Conservation (phyloP, 2,888 invertebrate genomes). For the Emmelina monodactyla region DNA sequence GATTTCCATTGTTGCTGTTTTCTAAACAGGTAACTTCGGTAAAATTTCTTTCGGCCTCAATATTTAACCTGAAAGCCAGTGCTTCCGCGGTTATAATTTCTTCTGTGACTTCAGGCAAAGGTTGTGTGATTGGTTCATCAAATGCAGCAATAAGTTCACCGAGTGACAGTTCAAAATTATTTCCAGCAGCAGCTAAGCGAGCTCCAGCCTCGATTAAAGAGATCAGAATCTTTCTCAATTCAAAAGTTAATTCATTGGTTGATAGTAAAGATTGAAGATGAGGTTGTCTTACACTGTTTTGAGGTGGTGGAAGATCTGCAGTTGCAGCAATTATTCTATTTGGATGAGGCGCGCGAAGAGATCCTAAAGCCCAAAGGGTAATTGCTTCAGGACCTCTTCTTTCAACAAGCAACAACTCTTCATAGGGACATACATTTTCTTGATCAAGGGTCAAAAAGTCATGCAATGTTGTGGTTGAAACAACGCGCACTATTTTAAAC, state of each 20-base stretch:
- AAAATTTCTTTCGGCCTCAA: not conserved
- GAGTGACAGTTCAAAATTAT: not conserved
- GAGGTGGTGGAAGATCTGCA: not conserved
- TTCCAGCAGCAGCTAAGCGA: not conserved
- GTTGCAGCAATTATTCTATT: not conserved
- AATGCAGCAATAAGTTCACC: not conserved
- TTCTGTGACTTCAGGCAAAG: too few relatives aligned
- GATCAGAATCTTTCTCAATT: not conserved
- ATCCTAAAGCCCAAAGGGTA: not conserved
- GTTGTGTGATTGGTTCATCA: not conserved
- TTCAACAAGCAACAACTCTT: not conserved
- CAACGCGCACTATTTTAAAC: not conserved
- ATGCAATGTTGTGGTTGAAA: not conserved
- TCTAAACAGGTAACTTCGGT: not conserved
- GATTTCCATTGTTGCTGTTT: not conserved
- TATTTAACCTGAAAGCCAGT: not conserved
- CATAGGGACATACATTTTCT: not conserved
- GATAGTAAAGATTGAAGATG: not conserved
- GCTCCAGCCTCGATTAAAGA: not conserved
- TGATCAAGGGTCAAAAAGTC: not conserved
- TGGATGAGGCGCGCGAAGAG: not conserved
- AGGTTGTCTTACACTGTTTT: not conserved
- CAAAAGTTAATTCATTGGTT: not conserved
- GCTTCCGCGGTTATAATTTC: not conserved
- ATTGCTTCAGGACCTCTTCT: not conserved